Evolutionary conservation across 2,888 invertebrate species (phyloP).

Genomic region (Pollenia angustigena): DNA sequence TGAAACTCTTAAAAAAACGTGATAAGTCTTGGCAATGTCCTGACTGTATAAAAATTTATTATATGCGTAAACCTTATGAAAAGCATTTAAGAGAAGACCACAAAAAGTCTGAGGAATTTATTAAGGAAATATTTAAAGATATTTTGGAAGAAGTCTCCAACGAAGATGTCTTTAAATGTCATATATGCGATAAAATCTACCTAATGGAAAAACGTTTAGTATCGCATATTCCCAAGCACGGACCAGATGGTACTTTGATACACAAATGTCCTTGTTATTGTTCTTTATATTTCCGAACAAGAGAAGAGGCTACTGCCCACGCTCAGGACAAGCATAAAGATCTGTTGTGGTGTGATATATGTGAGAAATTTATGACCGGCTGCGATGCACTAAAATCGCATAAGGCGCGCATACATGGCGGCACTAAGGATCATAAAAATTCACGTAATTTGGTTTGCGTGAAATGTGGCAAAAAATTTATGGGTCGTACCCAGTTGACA

Average conservation of each 20-base stretch:
- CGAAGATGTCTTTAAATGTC: conserved; percentile 80
- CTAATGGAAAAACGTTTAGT: conserved; percentile 79
- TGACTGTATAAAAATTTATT: conserved; percentile 82
- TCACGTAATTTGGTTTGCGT: conserved; percentile 81
- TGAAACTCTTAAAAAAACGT: conserved; percentile 80
- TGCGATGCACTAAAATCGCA: conserved; percentile 84
- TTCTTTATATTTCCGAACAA: conserved; percentile 82
- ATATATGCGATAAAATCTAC: conserved; percentile 82
- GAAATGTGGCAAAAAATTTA: conserved; percentile 83
- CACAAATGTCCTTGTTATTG: conserved; percentile 84
- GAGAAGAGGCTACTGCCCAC: conserved; percentile 83
- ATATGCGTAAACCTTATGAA: conserved; percentile 82
- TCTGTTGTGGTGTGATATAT: conserved; percentile 84
- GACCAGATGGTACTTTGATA: conserved; percentile 80
- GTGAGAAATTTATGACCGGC: conserved; percentile 84
- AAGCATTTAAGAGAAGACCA: conserved; percentile 82
- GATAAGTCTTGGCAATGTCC: conserved; percentile 81
- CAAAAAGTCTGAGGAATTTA: conserved; percentile 77
- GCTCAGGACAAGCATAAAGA: conserved; percentile 83
- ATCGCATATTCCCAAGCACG: conserved; percentile 82
- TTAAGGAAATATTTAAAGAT: conserved; percentile 79
- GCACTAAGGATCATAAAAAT: conserved; percentile 77
- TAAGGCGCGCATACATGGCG: conserved; percentile 78
- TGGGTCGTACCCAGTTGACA: conserved; percentile 83
- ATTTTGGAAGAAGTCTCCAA: conserved; percentile 77